Base-by-base conservation (phyloP, 2,797 vertebrate species). In the Aphelocoma californica region DNA sequence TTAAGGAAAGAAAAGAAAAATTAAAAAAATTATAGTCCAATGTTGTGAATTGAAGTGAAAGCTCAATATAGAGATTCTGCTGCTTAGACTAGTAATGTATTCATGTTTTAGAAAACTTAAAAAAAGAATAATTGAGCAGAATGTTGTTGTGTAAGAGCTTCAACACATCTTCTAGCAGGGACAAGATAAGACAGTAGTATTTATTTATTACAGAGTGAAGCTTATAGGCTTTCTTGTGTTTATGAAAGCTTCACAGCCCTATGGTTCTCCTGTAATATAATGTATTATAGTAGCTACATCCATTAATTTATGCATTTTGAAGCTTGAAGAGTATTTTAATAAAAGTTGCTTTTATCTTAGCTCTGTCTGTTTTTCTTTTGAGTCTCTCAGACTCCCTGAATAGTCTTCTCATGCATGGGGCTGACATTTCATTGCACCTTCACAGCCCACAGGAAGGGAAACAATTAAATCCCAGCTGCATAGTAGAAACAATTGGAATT, bases 271-370 rank as follows among this genome's bases (percentile, higher is more conserved):
- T 98, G 98, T 98, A 98, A 98, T 97, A 98, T 98, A 98, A 97
- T 98, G 97, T 98, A 98, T 97, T 97, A 98, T 98, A 97, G 95
- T 97, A 97, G 96, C 81, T 96, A 83, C 94, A 85, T 86, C 94
- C 73, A 92, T 92, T 95, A 96, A 97, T 96, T 97, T 97, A 96
- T 97, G 96, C 95, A 93, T 97, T 97, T 97, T 98, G 96, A 96
- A 94, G 96, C 92, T 97, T 97, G 95, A 91, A 97, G 97, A 97
- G 92, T 96, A 95, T 97, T 96, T 97, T 98, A 97, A 97, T 97
- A 98, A 98, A 98, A 98, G 86, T 96, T 97, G 92, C 92, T 95
- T 98, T 97, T 97, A 95, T 97, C 93, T 97, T 98, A 97, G 96
- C 36, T 92, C 95, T 93, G 92, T 95, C 93, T 97, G 87, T 26